Evolutionary conservation across 2,113 vertebrate species (phyloP), one percentile per base, ranked within the genome.

Genomic region (Dicerorhinus sumatrensis): DNA sequence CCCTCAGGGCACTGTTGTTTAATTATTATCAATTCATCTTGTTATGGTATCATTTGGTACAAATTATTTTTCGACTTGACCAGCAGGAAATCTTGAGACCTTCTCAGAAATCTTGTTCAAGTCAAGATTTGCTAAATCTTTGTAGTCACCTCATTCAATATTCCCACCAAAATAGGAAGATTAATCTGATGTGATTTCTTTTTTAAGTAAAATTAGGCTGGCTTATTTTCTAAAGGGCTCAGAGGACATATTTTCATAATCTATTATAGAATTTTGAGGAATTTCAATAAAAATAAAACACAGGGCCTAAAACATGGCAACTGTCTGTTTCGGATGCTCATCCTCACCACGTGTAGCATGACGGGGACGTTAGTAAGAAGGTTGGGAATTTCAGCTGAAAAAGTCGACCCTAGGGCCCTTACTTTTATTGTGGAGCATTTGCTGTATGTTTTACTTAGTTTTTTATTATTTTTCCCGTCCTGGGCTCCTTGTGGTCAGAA

Each of bases 21-120:
- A 86, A 89, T 60, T 6, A 18, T 93, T 62, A 70, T 29, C 36
- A 95, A n/a, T 54, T 94, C 42, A 14, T 91, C 51, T 88, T 72
- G 20, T 56, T 88, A 7, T 46, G 63, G 20, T 62, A 81, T 72
- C 62, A 73, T 72, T 93, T 81, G 65, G 33, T 85, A 82, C 33
- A 93, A 72, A 86, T 89, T 88, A 65, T 93, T 96, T 94, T 82
- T 88, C 60, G 69, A 67, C 63, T 67, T 89, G 77, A 85, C 54
- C 62, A 77, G n/a, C 25, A 86, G 75, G 48, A 94, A 97, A 89
- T 94, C 48, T 85, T 7, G 39, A 94, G 79, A 89, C 17, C 29
- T 69, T 63, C 42, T 92, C 85, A 89, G 39, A 89, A 93, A 31
- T 42, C 62, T 91, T 65, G 51, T 82, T 82, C 39, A 79, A 72